Percentiles rank a stretch among this genome's conserved stretches.
Conservation (phyloP, 2,797 vertebrate species). For the Peromyscus attwateri region DNA sequence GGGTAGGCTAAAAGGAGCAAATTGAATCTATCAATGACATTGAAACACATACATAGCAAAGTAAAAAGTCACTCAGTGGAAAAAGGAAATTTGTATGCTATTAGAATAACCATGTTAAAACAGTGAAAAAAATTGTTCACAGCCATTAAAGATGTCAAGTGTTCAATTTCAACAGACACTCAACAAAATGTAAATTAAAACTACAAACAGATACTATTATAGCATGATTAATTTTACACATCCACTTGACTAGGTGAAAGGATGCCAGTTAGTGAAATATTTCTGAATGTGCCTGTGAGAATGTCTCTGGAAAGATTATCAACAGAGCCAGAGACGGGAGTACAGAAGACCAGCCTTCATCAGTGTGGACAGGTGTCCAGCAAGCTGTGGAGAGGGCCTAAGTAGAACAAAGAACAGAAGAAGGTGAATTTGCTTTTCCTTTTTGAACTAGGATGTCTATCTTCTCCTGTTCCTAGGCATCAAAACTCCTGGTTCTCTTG, state of each 20-base stretch:
- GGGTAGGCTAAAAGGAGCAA: neutral
- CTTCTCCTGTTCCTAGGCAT: neutral
- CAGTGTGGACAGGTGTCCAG: neutral
- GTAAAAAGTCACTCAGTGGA: neutral
- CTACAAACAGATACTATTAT: neutral
- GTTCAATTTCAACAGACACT: neutral
- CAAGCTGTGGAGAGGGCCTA: neutral
- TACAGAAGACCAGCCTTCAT: neutral
- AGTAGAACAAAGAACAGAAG: neutral
- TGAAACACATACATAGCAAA: neutral
- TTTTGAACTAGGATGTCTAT: neutral
- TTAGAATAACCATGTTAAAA: slow-evolving; percentile 34
- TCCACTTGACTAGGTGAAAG: neutral
- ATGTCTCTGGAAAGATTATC: neutral
- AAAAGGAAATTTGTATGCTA: neutral
- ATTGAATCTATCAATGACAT: slow-evolving; percentile 23
- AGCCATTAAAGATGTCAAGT: neutral
- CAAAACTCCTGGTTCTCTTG: neutral
- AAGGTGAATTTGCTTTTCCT: neutral
- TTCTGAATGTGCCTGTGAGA: neutral
- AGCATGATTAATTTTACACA: neutral
- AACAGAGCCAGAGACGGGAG: neutral
- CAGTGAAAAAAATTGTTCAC: neutral
- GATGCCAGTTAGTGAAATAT: neutral
- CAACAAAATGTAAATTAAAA: slow-evolving; percentile 43